A percentile compares a stretch with the other conserved stretches of the same genome.
Conservation (phyloP, 1,140 invertebrate genomes). For the Cephus cinctus region DNA sequence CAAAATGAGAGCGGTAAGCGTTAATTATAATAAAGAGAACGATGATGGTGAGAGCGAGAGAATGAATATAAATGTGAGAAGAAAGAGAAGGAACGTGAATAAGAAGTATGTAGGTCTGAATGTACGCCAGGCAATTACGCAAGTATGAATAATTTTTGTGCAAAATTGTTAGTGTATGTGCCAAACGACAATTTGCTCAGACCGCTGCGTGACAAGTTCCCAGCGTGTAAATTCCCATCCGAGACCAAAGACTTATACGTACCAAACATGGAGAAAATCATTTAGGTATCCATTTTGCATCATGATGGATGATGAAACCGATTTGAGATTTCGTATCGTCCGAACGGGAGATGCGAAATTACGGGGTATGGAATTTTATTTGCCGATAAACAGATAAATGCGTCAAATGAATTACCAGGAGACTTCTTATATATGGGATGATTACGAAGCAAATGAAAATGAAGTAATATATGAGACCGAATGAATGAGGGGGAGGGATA, state of each 20-base stretch:
- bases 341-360: too few species aligned
- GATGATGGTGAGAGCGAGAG: background rate
- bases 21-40: background rate
- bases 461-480: too few species aligned
- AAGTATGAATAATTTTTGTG: slow-evolving; percentile 26
- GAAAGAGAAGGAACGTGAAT: slow-evolving; percentile 28
- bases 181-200: slow-evolving; percentile 55
- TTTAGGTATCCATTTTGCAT: too few species aligned
- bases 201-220: slow-evolving; percentile 36
- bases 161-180: slow-evolving; percentile 38
- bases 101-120: slow-evolving; percentile 33
- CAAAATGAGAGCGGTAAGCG: background rate
- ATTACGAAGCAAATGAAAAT: too few species aligned
- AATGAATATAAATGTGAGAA: slow-evolving; percentile 15
- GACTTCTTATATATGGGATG: too few species aligned
- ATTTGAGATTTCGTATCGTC: too few species aligned
- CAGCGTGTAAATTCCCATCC: slow-evolving; percentile 46
- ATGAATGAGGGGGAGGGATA: too few species aligned
- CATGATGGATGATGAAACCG: too few species aligned
- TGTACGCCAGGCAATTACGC: slow-evolving; percentile 22
- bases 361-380: too few species aligned
- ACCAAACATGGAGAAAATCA: too few species aligned
- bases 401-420: too few species aligned
- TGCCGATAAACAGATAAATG: too few species aligned
- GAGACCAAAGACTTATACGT: slow-evolving; percentile 54